phyloP scores from a whole-genome alignment of 2,113 vertebrate species.

The Chrysemys picta region DNA sequence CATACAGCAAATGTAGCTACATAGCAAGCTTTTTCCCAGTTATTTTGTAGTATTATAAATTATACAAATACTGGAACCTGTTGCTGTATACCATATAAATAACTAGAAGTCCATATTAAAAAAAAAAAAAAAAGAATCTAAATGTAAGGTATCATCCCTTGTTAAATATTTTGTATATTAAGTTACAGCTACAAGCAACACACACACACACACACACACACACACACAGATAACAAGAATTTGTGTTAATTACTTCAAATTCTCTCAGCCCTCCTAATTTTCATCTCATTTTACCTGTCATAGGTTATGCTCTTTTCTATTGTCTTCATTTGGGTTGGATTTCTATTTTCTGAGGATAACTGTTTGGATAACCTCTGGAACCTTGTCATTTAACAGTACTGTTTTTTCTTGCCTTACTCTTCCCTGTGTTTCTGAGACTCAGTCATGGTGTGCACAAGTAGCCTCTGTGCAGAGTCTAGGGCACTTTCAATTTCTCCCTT shows the following conservation, averaged over 20 bases:
- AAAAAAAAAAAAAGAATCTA: background rate
- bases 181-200: background rate
- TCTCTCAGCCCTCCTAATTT: too few species aligned
- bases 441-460: background rate
- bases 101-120: background rate
- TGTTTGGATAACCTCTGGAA: background rate
- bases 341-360: background rate
- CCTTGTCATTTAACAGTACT: background rate
- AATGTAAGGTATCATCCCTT: too few species aligned
- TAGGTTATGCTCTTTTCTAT: too few species aligned
- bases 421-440: background rate
- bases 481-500: background rate
- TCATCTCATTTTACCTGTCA: too few species aligned
- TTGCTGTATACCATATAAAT: background rate
- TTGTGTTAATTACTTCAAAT: too few species aligned
- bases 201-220: too few species aligned
- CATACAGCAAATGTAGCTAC: background rate
- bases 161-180: background rate
- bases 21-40: conserved; percentile 37
- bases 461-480: background rate
- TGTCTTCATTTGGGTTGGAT: too few species aligned
- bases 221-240: too few species aligned
- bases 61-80: background rate
- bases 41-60: conserved; percentile 15
- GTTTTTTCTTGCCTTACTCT: background rate